A percentile compares a stretch with the other conserved stretches of the same genome.
phyloP scores from a whole-genome alignment of 2,797 vertebrate genomes.

The Heterohyrax brucei region DNA sequence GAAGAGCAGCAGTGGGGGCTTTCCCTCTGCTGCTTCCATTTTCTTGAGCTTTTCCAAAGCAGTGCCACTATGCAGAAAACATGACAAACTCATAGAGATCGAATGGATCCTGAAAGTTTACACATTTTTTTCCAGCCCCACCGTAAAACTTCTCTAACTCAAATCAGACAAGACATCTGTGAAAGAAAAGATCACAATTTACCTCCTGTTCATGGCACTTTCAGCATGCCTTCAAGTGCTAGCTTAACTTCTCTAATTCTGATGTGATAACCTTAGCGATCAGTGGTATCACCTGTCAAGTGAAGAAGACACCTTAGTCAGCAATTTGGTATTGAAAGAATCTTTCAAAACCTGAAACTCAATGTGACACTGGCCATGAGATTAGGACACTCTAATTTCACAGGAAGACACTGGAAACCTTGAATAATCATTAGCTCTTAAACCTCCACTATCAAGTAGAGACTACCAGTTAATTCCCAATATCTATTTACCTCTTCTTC shows the following conservation, averaged over 20 bases:
- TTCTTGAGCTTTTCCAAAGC: slow-evolving; percentile 61
- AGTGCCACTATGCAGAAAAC: slow-evolving; percentile 40
- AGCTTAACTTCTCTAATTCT: slow-evolving; percentile 57
- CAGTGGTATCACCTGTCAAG: not conserved
- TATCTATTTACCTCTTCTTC: slow-evolving; percentile 36
- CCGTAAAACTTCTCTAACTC: slow-evolving; percentile 52
- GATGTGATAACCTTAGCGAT: slow-evolving; percentile 28
- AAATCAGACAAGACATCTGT: slow-evolving; percentile 51
- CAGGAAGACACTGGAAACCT: slow-evolving; percentile 6
- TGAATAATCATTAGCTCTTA: slow-evolving; percentile 41
- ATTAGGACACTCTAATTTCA: slow-evolving; percentile 49
- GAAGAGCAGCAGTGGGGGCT: slow-evolving; percentile 21
- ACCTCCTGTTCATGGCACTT: slow-evolving; percentile 19
- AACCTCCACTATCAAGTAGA: not conserved
- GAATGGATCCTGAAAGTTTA: slow-evolving; percentile 53
- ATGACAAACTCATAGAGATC: slow-evolving; percentile 31
- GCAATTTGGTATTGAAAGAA: slow-evolving; percentile 41
- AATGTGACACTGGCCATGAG: slow-evolving; percentile 32
- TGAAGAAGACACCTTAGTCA: slow-evolving; percentile 32
- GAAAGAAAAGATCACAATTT: slow-evolving; percentile 38
- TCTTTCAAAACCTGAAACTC: slow-evolving; percentile 57
- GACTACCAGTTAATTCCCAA: not conserved
- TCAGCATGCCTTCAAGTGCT: slow-evolving; percentile 40
- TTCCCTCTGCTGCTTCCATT: slow-evolving; percentile 47
- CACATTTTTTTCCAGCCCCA: not conserved